Evolutionary conservation across 2,888 invertebrate genomes (phyloP), one percentile per base, ranked within the genome.

Genomic region (Platynereis dumerilii): DNA sequence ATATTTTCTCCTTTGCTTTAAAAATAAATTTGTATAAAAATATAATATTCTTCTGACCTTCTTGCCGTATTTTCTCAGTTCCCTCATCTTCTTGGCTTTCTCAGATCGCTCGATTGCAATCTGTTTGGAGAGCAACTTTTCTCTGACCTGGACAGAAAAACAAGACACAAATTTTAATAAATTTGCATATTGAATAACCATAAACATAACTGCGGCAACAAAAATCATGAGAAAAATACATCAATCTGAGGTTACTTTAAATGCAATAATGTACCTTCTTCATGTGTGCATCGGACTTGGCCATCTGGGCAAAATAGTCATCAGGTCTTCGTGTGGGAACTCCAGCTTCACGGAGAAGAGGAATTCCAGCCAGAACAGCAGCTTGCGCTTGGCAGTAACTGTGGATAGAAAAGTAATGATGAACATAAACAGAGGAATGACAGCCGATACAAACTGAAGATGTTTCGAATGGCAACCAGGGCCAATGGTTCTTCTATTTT

Each of bases 241-340:
- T 42, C 42, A 10, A 42, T 42, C 17, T 17, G 17, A 42, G 10
- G 17, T 12, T 17, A 12, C 12, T 17, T 12, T 42, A 42, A 42
- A 42, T 42, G 42, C 42, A 10, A 42, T 26, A 27, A 10, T 10
- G 17, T 70, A 88, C 88, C 85, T 95, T 96, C 78, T 96, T 94
- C 99, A 99, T 99, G 78, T 99, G 99, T 39, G 89, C 90, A 85
- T 99, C 99, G 17, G 93, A 88, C 84, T 99, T 99, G 0, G 94
- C 95, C 99, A 99, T 99, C 87, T 99, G 94, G 0, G 98, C 99
- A 85, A 96, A 98, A 84, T 96, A 99, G 84, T 98, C 98, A 64
- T 93, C 92, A 0, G 99, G 99, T 84, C 92, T 88, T 78, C 89
- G 91, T 0, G 94, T 96, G 0, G 89, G 86, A 56, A 96, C 85